Base-by-base conservation (phyloP, 2,888 invertebrate genomes). In the Urechis unicinctus region DNA sequence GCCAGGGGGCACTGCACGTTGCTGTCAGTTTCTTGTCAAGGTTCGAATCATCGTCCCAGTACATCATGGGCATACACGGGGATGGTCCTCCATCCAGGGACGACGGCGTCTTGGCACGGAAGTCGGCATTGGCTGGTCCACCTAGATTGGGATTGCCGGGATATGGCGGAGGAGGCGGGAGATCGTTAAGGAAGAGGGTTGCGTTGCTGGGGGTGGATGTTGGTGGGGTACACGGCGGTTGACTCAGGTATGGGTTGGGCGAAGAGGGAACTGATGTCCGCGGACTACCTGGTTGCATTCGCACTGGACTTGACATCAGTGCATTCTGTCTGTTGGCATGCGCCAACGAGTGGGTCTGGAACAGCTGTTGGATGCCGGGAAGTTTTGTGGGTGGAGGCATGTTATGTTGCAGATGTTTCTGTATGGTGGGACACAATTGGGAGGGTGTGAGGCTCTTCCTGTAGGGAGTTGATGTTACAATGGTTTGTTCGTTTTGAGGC, bases 341-440 rank as follows among this genome's bases (percentile, higher is more conserved):
- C 9, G 25, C 48, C 50, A 50, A 6, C 13, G 50, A 50, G 24
- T 50, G 50, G n/a, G 13, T 24, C 44, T 52, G 42, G 43, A 52
- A 52, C 26, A 52, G 44, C 42, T 52, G 42, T n/a, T 52, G 52
- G 22, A 52, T 52, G 43, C 52, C 52, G 25, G 52, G 52, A 9
- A 52, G 28, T 24, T 22, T 52, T 13, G 36, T 36, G 44, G 29
- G 9, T 17, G 52, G 42, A 24, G 25, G 52, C 3, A 6, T 13
- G 28, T 24, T 26, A 24, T 22, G 25, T 44, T 52, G 52, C 21
- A 52, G 52, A 22, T 44, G 44, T 26, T 44, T 52, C 25, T 52
- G 52, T 13, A 52, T 52, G 26, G 52, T 52, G n/a, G 52, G 52
- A 44, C 52, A 52, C 9, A 24, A 6, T 5, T 42, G 43, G n/a